phyloP scores from a whole-genome alignment of 2,888 invertebrate genomes.

The Pyrochroa serraticornis region DNA sequence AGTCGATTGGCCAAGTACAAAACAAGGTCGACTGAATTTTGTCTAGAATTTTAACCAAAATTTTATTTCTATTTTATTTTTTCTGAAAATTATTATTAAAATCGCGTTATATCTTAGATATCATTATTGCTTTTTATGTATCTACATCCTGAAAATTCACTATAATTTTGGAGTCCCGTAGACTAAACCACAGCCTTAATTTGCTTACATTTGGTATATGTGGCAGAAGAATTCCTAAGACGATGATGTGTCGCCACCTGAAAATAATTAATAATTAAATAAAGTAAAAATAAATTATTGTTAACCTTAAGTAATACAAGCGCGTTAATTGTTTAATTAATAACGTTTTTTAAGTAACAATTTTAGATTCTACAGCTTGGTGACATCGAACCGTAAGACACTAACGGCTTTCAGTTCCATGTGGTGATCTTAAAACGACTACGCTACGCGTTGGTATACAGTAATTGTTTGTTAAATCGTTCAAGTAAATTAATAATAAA shows the following conservation, averaged over 20 bases:
- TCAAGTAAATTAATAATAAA: too few species aligned
- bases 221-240: slow-evolving; percentile 36
- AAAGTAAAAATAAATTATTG: slow-evolving; percentile 9
- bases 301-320: slow-evolving; percentile 4
- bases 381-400: slow-evolving; percentile 17
- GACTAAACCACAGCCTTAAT: background rate
- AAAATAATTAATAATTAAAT: slow-evolving; percentile 28
- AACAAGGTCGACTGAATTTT: too few species aligned
- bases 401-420: slow-evolving; percentile 27
- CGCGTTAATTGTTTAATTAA: slow-evolving; percentile 24
- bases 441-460: slow-evolving; percentile 9
- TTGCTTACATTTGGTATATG: slow-evolving; percentile 42
- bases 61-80: too few species aligned
- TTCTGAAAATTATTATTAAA: too few species aligned
- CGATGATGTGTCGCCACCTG: slow-evolving; percentile 43
- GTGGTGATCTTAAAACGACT: slow-evolving; percentile 13
- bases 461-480: too few species aligned
- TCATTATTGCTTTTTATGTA: too few species aligned
- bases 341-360: slow-evolving; percentile 10
- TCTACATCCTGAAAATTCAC: too few species aligned
- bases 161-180: too few species aligned
- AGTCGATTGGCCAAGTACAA: too few species aligned
- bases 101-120: too few species aligned
- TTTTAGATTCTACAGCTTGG: slow-evolving; percentile 4
- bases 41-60: too few species aligned